Conservation (phyloP, 2,113 vertebrate species). For the Guaruba guarouba region DNA sequence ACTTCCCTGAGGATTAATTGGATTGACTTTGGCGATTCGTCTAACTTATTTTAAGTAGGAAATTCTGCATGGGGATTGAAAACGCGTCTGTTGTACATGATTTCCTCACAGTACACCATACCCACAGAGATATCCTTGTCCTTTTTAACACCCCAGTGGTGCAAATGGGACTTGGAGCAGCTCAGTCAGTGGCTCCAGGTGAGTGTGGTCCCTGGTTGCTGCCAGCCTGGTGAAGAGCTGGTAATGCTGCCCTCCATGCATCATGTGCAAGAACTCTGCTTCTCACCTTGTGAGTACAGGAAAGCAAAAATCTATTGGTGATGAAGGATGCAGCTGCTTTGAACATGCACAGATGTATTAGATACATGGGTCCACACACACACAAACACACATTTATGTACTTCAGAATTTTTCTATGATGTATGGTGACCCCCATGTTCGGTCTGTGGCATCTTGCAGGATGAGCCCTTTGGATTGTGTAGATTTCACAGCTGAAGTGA, state of each 20-base stretch:
- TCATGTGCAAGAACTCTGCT: fast-evolving
- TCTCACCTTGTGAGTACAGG: not conserved
- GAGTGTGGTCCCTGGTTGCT: fast-evolving
- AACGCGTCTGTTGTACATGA: not conserved
- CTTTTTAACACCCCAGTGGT: fast-evolving
- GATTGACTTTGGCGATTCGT: not conserved
- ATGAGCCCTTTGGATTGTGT: not conserved
- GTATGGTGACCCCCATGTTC: fast-evolving
- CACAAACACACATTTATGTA: fast-evolving
- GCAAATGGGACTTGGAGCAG: not conserved
- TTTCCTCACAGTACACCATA: not conserved
- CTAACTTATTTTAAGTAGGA: not conserved
- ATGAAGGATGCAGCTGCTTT: fast-evolving
- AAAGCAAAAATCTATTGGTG: not conserved
- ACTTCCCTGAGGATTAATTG: not conserved
- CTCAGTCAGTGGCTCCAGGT: not conserved
- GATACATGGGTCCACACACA: fast-evolving
- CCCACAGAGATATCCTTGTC: not conserved
- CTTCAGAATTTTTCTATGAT: fast-evolving
- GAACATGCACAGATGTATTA: fast-evolving
- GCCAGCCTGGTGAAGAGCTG: fast-evolving
- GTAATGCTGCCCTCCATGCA: not conserved
- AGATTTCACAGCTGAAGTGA: not conserved
- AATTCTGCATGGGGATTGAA: not conserved
- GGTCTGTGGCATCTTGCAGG: not conserved